Base-by-base conservation (phyloP, 2,113 vertebrate genomes). In the Chrysemys picta region DNA sequence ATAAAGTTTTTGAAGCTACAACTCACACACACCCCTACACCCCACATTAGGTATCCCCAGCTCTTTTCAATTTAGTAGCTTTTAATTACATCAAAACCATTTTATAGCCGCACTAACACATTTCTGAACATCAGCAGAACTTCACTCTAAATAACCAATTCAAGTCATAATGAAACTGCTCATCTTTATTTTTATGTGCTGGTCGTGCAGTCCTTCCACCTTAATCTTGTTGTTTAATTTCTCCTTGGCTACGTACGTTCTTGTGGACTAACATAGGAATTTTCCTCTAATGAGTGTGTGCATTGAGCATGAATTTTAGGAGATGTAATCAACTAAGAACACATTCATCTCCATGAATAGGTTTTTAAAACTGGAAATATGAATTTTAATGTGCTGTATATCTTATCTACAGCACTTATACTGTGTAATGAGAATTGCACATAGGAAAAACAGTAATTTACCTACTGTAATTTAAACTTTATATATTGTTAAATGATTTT, bases 221-320 rank as follows among this genome's bases (percentile, higher is more conserved):
- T 93, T 82, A 79, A 87, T 49, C 52, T 65, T 85, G 45, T 78
- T 85, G 85, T 84, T 97, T 96, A 72, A 94, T 95, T 97, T 97
- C 95, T 96, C 84, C 1, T 91, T 89, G 94, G 93, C 65, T 92
- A 89, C 87, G 50, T 49, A 5, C 3, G 86, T 89, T 38, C 80
- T 89, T 83, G 52, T 91, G 2, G 3, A 94, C 80, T 78, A 94
- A 95, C 29, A 93, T 80, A 89, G 78, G 62, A n/a, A 59, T 85
- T 92, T 92, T 45, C 82, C 93, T 79, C 87, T 93, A 88, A 97
- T 56, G 82, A 87, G n/a, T 3, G 50, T 42, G 38, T 47, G 62
- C 54, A 56, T 62, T 96, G 65, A 89, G 42, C 38, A 83, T 13
- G 62, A 91, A 76, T 75, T 93, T 76, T 3, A 81, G 82, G 69